Evolutionary conservation across 2,113 vertebrate genomes (phyloP), one percentile per base, ranked within the genome.

Genomic region (Muscicapa adusta): DNA sequence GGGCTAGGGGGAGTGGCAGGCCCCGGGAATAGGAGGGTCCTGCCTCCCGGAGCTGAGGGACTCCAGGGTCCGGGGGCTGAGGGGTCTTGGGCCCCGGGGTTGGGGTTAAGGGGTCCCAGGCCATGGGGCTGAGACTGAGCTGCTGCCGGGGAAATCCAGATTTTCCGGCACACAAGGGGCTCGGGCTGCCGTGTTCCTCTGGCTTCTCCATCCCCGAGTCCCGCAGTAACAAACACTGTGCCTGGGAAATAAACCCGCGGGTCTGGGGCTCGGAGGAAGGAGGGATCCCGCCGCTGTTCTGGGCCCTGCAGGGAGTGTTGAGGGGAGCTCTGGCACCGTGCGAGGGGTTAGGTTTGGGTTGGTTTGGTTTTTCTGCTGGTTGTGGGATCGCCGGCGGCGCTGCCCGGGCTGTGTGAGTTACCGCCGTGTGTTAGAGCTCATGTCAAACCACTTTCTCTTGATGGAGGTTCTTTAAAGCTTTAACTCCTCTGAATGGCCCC

Each of bases 151-250:
- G 19, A 14, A 7, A 12, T 3, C 1, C 12, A 3, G 34, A 1
- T 16, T 31, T 19, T 53, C 8, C 2, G 3, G 6, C 10, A 23
- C 36, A 3, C 26, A 4, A 9, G 8, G 24, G 15, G 9, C n/a
- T 82, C 16, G 3, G 24, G 10, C 2, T 38, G 34, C 54, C 5
- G 5, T 2, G 20, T 10, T 25, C 3, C 0, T 15, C 6, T 4
- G 29, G 10, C 36, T 18, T 24, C 25, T 45, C 10, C 25, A 1
- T 54, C 6, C 6, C 18, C 2, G 3, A 29, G 24, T n/a, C 31
- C 17, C 10, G 13, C 38, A 5, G 13, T 24, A 6, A 8, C 8
- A 0, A 6, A 7, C 8, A 0, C 23, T 4, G 0, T 38, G 7
- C 1, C 33, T 53, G 0, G 20, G 38, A 18, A 18, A 4, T 17